These are phyloP conservation scores for Chrysocyon brachyurus DNA, from an alignment of 2,797 vertebrate species.

Conservation along the genomic window DNA sequence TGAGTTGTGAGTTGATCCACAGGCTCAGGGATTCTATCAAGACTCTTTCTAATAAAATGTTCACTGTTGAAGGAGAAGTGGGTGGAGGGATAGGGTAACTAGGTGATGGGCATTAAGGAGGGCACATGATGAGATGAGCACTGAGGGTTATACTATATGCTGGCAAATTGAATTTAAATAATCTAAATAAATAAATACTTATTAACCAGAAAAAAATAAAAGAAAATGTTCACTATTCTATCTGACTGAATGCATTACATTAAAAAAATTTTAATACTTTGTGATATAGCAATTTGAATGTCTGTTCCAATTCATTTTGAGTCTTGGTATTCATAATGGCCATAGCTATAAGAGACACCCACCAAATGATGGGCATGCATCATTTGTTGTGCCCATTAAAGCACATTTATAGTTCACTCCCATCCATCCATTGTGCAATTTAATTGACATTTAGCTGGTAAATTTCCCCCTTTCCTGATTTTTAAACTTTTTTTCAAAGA, in stretches of 20 bases:
- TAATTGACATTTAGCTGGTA: not conserved
- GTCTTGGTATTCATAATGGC: not conserved
- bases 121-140: no score
- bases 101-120: no score
- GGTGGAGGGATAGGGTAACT: no score
- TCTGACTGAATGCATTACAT: not conserved
- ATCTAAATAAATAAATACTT: no score
- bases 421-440: not conserved
- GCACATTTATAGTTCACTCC: not conserved
- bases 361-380: not conserved
- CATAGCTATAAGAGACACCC: not conserved
- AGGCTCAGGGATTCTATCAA: not conserved
- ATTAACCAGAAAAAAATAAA: no score
- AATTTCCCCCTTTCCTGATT: conserved; percentile 12
- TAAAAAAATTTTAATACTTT: not conserved
- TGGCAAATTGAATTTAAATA: no score
- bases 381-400: not conserved
- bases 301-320: not conserved
- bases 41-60: conserved; percentile 8
- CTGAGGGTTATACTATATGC: no score
- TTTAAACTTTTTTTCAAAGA: no score
- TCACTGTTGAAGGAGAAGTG: not conserved
- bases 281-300: not conserved
- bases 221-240: not conserved
- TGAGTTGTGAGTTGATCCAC: not conserved